These are phyloP conservation scores for Desmophyllum pertusum DNA, from an alignment of 92 coral and sea anemone genomes.

Conservation along the genomic window DNA sequence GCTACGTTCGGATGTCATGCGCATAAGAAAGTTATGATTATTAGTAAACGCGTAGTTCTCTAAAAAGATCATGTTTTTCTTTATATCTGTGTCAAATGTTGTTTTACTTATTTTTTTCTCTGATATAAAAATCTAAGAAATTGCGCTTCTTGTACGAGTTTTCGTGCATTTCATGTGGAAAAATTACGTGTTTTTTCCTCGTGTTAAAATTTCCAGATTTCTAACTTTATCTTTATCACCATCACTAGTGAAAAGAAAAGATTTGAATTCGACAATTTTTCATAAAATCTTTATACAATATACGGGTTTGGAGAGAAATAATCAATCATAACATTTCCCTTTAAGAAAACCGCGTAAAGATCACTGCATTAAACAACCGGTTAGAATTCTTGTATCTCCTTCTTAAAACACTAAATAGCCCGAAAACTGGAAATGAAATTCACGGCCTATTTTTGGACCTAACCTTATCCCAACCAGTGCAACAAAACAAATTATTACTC, in stretches of 20 bases:
- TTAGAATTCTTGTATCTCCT: not conserved
- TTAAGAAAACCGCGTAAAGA: not conserved
- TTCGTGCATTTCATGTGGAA: not conserved
- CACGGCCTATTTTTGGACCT: not conserved
- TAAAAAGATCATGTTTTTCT: not conserved
- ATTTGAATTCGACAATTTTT: not conserved
- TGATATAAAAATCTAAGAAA: conserved; percentile 19
- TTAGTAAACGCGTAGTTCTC: conserved; percentile 1
- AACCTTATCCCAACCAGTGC: not conserved
- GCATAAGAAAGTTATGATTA: not conserved
- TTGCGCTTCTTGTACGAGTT: not conserved
- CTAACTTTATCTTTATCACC: not conserved
- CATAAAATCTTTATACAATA: conserved; percentile 10
- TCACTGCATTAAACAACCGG: not conserved
- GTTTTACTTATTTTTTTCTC: not conserved
- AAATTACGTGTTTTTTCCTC: not conserved
- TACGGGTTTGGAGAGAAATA: not conserved
- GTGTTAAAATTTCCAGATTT: conserved; percentile 13
- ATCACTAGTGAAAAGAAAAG: not conserved
- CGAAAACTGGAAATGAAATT: not conserved
- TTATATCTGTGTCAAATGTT: not conserved
- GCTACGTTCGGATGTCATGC: conserved; percentile 11
- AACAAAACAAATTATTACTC: not conserved
- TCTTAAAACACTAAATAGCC: not conserved
- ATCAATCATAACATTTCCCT: not conserved